A percentile compares a stretch with the other conserved stretches of the same genome.
phyloP scores from a whole-genome alignment of 2,888 invertebrate species.

The Ichneumon xanthorius region DNA sequence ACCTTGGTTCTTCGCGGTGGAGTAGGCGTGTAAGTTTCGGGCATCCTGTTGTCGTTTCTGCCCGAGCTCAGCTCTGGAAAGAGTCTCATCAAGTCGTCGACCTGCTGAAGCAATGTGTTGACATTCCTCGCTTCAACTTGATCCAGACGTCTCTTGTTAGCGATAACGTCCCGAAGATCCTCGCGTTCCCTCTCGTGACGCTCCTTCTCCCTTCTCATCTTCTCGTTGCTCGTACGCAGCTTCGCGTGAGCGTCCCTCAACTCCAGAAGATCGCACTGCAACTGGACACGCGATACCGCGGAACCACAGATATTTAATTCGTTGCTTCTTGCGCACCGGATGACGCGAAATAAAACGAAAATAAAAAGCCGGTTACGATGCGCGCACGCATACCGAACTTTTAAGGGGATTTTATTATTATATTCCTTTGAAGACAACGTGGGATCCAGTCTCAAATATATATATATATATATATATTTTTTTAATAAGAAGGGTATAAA shows the following conservation, averaged over 20 bases:
- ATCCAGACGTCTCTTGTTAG: slow-evolving; percentile 85
- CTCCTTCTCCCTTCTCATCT: slow-evolving; percentile 94
- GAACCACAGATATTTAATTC: slow-evolving; percentile 46
- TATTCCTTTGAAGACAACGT: neutral
- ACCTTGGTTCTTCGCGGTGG: slow-evolving; percentile 90
- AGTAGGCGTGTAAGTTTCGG: slow-evolving; percentile 88
- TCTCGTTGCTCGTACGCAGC: slow-evolving; percentile 95
- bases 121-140: slow-evolving; percentile 91
- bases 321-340: slow-evolving; percentile 1
- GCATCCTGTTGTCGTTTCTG: slow-evolving; percentile 84
- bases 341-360: slow-evolving; percentile 27
- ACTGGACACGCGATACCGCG: slow-evolving; percentile 81
- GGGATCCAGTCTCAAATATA: neutral
- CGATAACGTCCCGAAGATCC: slow-evolving; percentile 85
- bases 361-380: slow-evolving; percentile 6
- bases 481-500: neutral
- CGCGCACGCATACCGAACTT: neutral
- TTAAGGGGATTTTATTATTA: neutral
- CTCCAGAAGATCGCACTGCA: slow-evolving; percentile 95
- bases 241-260: slow-evolving; percentile 96
- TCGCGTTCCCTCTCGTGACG: slow-evolving; percentile 93
- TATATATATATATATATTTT: neutral
- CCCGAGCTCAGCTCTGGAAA: slow-evolving; percentile 89
- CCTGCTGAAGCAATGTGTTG: slow-evolving; percentile 90
- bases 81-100: slow-evolving; percentile 92